Evolutionary conservation across 1,140 invertebrate species (phyloP).

Genomic region (Camponotus vicinus): DNA sequence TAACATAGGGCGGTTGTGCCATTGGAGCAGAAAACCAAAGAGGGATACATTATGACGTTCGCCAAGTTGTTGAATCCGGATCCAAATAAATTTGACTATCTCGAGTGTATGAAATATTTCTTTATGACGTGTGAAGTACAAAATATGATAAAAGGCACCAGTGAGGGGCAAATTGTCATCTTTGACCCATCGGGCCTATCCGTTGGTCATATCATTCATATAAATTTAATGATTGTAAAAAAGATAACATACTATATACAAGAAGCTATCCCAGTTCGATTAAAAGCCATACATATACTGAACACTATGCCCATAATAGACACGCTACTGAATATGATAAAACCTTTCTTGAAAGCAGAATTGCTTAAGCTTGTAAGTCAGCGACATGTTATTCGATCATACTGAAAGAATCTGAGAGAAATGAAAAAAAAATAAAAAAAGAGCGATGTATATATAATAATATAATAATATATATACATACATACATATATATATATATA

Average conservation of each 20-base stretch:
- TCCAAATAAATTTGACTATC: slow-evolving; percentile 87
- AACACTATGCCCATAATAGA: slow-evolving; percentile 90
- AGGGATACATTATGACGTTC: slow-evolving; percentile 87
- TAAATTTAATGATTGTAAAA: slow-evolving; percentile 88
- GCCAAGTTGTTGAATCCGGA: slow-evolving; percentile 86
- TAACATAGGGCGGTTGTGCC: slow-evolving; percentile 66
- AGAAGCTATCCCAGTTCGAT: slow-evolving; percentile 89
- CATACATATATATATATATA: too few species aligned
- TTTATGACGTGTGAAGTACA: slow-evolving; percentile 88
- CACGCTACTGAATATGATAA: slow-evolving; percentile 89
- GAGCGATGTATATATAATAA: neutral
- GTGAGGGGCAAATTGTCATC: slow-evolving; percentile 87
- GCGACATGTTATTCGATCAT: neutral
- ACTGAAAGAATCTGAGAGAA: neutral
- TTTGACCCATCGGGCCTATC: slow-evolving; percentile 87
- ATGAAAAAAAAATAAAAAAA: neutral
- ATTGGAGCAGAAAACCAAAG: slow-evolving; percentile 83
- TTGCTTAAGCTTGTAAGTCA: slow-evolving; percentile 86
- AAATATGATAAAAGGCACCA: slow-evolving; percentile 87
- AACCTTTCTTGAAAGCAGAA: slow-evolving; percentile 90
- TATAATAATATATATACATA: neutral
- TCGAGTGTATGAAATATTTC: slow-evolving; percentile 84
- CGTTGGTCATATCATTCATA: slow-evolving; percentile 87
- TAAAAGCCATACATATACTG: slow-evolving; percentile 90
- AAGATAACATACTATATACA: slow-evolving; percentile 89